A percentile compares a stretch with the other conserved stretches of the same genome.
Conservation (phyloP, 2,888 invertebrate species). For the Nycteola revayana region DNA sequence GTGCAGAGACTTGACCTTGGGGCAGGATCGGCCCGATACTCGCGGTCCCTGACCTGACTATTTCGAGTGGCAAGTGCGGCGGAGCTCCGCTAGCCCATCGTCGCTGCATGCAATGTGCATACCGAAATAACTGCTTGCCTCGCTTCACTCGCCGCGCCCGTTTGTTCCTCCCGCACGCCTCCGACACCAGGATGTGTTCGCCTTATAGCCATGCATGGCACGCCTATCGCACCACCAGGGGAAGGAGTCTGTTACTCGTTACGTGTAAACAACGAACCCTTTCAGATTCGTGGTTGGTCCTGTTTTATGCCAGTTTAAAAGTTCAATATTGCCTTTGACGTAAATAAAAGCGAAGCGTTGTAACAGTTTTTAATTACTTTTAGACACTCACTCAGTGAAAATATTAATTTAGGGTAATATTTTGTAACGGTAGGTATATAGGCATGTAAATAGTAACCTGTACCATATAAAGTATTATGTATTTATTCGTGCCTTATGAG, state of each 20-base stretch:
- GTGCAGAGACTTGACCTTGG: constrained; percentile 78
- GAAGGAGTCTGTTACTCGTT: constrained; percentile 53
- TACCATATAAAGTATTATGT: no score
- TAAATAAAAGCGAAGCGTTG: no score
- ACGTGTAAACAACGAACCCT: constrained; percentile 52
- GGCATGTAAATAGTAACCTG: no score
- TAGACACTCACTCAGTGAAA: no score
- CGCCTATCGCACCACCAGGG: constrained; percentile 52
- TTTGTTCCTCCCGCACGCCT: constrained; percentile 38
- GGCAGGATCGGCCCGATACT: constrained; percentile 76
- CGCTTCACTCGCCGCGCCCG: constrained; percentile 55
- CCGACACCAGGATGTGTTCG: constrained; percentile 58
- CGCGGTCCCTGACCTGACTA: constrained; percentile 82
- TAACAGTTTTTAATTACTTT: no score
- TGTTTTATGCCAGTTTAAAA: constrained; percentile 19
- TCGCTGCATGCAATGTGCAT: constrained; percentile 77
- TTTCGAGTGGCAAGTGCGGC: constrained; percentile 80
- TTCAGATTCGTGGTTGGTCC: constrained; percentile 35
- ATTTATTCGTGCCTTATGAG: constrained; percentile 25
- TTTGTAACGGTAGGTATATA: no score
- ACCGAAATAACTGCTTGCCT: constrained; percentile 77
- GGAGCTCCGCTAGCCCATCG: constrained; percentile 43
- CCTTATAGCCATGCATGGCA: constrained; percentile 60
- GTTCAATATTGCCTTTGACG: not conserved
- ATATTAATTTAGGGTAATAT: no score